These are phyloP conservation scores for Poecilia gillii DNA, from an alignment of 2,797 vertebrate species.

Conservation along the genomic window DNA sequence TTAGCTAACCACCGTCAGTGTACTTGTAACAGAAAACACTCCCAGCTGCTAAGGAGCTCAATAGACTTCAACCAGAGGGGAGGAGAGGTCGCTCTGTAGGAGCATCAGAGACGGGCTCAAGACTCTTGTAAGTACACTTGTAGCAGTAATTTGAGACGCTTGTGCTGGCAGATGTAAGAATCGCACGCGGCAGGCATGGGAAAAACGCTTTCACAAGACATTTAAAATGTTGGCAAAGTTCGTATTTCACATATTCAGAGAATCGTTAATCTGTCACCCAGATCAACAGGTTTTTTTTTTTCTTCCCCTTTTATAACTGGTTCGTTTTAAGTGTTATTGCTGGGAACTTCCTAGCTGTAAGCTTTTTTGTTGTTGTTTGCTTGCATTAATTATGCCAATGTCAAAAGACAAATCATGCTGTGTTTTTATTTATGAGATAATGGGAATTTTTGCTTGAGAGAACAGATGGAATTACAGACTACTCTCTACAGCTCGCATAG, in stretches of 20 bases:
- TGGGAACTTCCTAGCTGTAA: constrained; percentile 43
- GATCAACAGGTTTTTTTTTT: not conserved
- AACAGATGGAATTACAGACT: constrained; percentile 48
- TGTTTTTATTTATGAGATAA: constrained; percentile 54
- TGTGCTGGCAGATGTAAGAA: constrained; percentile 42
- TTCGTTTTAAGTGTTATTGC: constrained; percentile 40
- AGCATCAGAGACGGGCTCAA: constrained; percentile 24
- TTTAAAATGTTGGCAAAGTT: not conserved
- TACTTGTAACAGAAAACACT: constrained; percentile 72
- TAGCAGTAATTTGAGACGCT: constrained; percentile 59
- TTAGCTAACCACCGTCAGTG: constrained; percentile 62
- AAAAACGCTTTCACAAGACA: constrained; percentile 8
- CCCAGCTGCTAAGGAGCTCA: constrained; percentile 71
- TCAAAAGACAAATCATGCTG: constrained; percentile 39
- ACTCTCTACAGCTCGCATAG: constrained; percentile 26
- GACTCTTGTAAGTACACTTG: constrained; percentile 45
- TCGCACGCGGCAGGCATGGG: constrained; percentile 11
- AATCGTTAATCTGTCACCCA: not conserved
- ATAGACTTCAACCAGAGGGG: constrained; percentile 60
- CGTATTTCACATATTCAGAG: not conserved
- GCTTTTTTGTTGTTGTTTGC: constrained; percentile 11
- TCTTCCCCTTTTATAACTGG: not conserved
- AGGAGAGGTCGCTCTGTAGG: constrained; percentile 56
- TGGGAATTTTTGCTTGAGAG: constrained; percentile 34
- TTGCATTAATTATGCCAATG: not conserved